Percentiles rank a stretch among this genome's conserved stretches.
phyloP scores from a whole-genome alignment of 2,888 invertebrate genomes.

The Hydroisotoma schaefferi region DNA sequence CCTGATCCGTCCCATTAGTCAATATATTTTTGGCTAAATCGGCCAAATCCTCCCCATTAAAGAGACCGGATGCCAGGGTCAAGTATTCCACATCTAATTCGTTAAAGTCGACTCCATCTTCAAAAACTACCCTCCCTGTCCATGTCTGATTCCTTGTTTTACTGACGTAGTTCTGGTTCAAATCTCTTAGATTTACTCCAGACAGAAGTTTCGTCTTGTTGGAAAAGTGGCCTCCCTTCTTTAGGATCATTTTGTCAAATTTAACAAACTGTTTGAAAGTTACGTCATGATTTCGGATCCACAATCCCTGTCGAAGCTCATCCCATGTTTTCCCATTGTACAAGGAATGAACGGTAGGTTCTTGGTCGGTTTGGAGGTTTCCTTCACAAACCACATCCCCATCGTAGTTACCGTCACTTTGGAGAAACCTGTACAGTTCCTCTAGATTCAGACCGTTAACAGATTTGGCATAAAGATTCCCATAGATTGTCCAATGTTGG shows the following conservation, averaged over 20 bases:
- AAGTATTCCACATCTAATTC: constrained; percentile 6
- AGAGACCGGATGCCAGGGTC: constrained; percentile 13
- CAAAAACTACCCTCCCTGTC: constrained; percentile 27
- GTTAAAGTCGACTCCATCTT: constrained; percentile 2
- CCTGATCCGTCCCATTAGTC: constrained; percentile 8
- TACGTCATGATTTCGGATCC: constrained; percentile 29
- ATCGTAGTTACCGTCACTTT: not conserved
- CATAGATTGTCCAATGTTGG: constrained; percentile 12
- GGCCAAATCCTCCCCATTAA: constrained; percentile 30
- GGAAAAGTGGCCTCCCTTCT: not conserved
- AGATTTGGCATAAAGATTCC: constrained; percentile 9
- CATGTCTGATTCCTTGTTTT: constrained; percentile 27
- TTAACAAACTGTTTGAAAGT: constrained; percentile 15
- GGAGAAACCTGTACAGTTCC: not conserved
- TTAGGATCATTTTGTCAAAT: constrained; percentile 14
- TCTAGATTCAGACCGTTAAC: constrained; percentile 10
- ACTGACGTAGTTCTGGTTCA: constrained; percentile 32
- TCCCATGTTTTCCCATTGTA: constrained; percentile 31
- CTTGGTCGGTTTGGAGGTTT: constrained; percentile 23
- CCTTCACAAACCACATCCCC: constrained; percentile 17
- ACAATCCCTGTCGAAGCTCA: constrained; percentile 11
- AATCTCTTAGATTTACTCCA: constrained; percentile 22
- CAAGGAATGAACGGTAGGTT: constrained; percentile 26
- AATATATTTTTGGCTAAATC: not conserved
- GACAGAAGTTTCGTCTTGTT: constrained; percentile 13